Conservation (phyloP, 2,888 invertebrate genomes). For the Tricholauxania praeusta region DNA sequence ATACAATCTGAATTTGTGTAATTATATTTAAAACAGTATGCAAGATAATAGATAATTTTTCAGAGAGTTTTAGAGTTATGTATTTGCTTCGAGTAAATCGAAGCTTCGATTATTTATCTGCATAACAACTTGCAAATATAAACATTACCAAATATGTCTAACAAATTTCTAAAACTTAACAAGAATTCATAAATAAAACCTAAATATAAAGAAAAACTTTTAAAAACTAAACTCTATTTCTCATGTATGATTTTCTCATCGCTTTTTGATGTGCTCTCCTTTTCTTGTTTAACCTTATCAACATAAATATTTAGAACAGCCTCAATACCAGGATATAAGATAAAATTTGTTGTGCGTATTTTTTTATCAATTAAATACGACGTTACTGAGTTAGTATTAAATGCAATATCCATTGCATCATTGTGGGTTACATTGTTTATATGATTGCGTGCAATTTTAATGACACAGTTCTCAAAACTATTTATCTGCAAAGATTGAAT, state of each 20-base stretch:
- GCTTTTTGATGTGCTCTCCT: conserved; percentile 40
- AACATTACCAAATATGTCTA: too few relatives aligned
- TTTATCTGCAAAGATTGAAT: conserved; percentile 67
- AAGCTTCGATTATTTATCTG: too few relatives aligned
- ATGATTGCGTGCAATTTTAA: conserved; percentile 70
- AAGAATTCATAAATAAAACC: too few relatives aligned
- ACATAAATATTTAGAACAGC: conserved; percentile 65
- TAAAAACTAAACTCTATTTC: too few relatives aligned
- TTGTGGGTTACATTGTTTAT: conserved; percentile 71
- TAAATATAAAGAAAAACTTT: too few relatives aligned
- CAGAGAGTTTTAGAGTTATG: too few relatives aligned
- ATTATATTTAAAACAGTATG: too few relatives aligned
- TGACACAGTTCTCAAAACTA: conserved; percentile 68
- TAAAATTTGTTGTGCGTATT: conserved; percentile 63
- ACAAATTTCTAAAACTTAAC: too few relatives aligned
- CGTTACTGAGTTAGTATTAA: conserved; percentile 66
- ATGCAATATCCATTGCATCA: conserved; percentile 71
- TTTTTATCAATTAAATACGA: conserved; percentile 64
- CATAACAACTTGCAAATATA: too few relatives aligned
- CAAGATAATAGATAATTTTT: too few relatives aligned
- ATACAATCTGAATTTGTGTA: too few relatives aligned
- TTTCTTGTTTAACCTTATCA: conserved; percentile 57
- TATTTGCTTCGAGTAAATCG: too few relatives aligned
- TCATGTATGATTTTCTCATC: conserved; percentile 41
- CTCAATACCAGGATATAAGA: conserved; percentile 67